A percentile compares a stretch with the other conserved stretches of the same genome.
Conservation (phyloP, 2,113 vertebrate genomes). For the Malurus elegans region DNA sequence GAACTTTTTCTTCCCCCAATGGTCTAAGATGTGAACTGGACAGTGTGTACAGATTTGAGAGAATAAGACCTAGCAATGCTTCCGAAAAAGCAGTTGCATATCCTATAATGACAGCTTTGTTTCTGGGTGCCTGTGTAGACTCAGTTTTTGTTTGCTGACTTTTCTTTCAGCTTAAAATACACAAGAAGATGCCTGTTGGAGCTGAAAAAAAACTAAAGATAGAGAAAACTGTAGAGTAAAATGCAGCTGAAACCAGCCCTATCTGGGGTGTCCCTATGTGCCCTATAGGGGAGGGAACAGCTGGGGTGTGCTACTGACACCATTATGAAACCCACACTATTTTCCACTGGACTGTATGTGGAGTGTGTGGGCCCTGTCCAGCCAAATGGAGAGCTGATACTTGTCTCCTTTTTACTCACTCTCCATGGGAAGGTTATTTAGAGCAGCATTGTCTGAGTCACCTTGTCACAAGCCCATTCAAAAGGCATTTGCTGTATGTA, state of each 20-base stretch:
- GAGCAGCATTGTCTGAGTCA: slow-evolving; percentile 1
- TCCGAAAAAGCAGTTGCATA: not conserved
- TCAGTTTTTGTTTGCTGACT: slow-evolving; percentile 3
- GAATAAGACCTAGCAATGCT: not conserved
- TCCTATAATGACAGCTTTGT: not conserved
- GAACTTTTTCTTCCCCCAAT: not conserved
- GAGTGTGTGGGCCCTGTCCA: slow-evolving; percentile 17
- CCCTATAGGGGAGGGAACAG: not conserved
- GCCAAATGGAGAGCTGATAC: not conserved
- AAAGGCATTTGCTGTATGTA: not conserved
- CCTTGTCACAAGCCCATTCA: slow-evolving; percentile 21
- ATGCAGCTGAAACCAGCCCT: slow-evolving; percentile 5
- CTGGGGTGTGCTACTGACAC: slow-evolving; percentile 26
- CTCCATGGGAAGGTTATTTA: not conserved
- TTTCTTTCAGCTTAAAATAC: slow-evolving; percentile 7
- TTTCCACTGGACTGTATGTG: not conserved
- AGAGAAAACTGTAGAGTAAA: not conserved
- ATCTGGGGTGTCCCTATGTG: not conserved
- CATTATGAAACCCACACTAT: not conserved
- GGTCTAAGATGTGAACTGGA: not conserved
- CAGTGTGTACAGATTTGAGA: not conserved
- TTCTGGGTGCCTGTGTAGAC: not conserved
- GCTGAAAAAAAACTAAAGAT: slow-evolving; percentile 1
- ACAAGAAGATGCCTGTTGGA: slow-evolving; percentile 28
- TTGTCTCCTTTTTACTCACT: not conserved